Evolutionary conservation across 2,888 invertebrate species (phyloP), one percentile per base, ranked within the genome.

Genomic region (Ophioninae sp.): DNA sequence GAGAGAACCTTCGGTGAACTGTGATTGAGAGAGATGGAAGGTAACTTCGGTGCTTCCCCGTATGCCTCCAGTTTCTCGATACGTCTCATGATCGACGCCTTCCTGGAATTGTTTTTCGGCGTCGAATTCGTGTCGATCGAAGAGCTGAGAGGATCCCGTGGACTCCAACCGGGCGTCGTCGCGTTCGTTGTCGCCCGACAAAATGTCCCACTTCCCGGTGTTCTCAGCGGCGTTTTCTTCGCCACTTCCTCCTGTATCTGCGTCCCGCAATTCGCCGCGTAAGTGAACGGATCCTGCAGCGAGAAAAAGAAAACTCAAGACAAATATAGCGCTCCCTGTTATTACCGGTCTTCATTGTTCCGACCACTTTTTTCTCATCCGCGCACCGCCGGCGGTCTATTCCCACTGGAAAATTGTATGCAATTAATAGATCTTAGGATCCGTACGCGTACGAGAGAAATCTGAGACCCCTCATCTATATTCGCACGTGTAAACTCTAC

Each of bases 11-110:
- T 84, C 82, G 92, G 93, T 88, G 93, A 94, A 79, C 93, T 94
- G 0, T 93, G 92, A 62, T 89, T 93, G 0, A 92, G 87, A 0
- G 93, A 92, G 23, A 95, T 92, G 0, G 94, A 93, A n/a, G 94
- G 93, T n/a, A 95, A 88, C 0, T 94, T 93, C 0, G 95, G 94
- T 0, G 95, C 94, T 88, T 94, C 94, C 0, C 94, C 95, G 67
- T 95, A 95, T 88, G 92, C 92, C 90, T 93, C 93, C 74, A 95
- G 89, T 89, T 92, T 94, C 1, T 94, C 93, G 7, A 95, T 93
- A 87, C 93, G 94, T 79, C 87, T 89, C 30, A 89, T 87, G 20
- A 88, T 87, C 10, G 89, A 84, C 3, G 86, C 50, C 8, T 74
- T 85, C 65, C 41, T 85, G n/a, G 77, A 70, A 73, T 78, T 67